Conservation (phyloP, 2,888 invertebrate genomes). For the Nomada goodeniana region DNA sequence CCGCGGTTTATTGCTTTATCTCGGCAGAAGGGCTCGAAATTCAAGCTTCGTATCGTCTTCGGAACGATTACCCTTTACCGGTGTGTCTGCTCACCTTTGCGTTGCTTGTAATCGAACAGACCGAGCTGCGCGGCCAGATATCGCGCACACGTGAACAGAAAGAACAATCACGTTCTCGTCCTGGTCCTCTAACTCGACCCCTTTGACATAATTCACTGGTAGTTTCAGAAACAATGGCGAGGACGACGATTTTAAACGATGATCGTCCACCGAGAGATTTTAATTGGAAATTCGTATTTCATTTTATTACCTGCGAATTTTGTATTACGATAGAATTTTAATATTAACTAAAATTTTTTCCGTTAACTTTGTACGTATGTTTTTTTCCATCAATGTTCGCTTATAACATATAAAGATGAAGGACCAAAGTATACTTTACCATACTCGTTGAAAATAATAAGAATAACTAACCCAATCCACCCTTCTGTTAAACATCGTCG, state of each 20-base stretch:
- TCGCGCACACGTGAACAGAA: neutral
- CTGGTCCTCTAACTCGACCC: neutral
- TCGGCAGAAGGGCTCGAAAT: neutral
- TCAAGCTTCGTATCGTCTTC: slow-evolving; percentile 7
- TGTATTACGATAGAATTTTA: too few relatives aligned
- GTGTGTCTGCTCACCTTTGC: slow-evolving; percentile 13
- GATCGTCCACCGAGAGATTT: too few relatives aligned
- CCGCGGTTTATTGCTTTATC: slow-evolving; percentile 34
- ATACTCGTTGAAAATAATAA: too few relatives aligned
- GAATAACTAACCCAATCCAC: too few relatives aligned
- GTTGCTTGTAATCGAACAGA: slow-evolving; percentile 24
- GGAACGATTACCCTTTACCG: slow-evolving; percentile 2
- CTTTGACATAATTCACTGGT: neutral
- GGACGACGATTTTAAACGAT: neutral
- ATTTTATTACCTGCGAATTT: too few relatives aligned
- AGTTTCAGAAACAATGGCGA: neutral
- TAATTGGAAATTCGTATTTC: too few relatives aligned
- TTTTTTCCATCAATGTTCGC: too few relatives aligned
- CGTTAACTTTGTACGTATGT: too few relatives aligned
- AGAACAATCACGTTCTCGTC: neutral
- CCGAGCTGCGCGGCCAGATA: neutral
- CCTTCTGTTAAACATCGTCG: too few relatives aligned
- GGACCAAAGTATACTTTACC: too few relatives aligned
- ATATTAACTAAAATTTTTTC: too few relatives aligned
- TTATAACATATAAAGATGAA: too few relatives aligned